A percentile compares a stretch with the other conserved stretches of the same genome.
These are phyloP conservation scores for Novumbra hubbsi DNA, from an alignment of 2,797 vertebrate species.

Conservation along the genomic window DNA sequence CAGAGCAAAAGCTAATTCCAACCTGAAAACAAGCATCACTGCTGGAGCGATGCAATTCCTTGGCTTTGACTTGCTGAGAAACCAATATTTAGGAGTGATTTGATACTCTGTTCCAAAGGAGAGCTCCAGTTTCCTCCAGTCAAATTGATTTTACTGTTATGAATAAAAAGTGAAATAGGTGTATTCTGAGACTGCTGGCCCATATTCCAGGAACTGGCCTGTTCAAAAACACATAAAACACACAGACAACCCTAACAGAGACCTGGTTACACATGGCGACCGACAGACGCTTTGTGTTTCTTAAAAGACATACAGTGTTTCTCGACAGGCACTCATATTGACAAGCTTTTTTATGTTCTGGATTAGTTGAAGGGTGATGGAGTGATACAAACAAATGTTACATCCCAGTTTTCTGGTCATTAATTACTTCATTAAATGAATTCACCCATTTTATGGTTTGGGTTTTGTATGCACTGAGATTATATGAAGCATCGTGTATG, in stretches of 20 bases:
- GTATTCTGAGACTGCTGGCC: neutral
- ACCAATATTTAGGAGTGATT: constrained; percentile 5
- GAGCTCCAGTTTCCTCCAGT: neutral
- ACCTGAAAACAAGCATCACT: neutral
- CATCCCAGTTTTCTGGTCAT: too few relatives aligned
- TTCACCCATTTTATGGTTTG: too few relatives aligned
- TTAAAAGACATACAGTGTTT: too few relatives aligned
- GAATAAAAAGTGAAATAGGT: constrained; percentile 7
- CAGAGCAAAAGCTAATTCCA: neutral
- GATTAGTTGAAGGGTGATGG: too few relatives aligned
- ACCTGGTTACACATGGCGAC: neutral
- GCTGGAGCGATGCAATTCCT: too few relatives aligned
- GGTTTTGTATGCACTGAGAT: too few relatives aligned
- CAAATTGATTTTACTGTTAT: neutral
- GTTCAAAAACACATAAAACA: neutral
- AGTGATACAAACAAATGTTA: too few relatives aligned
- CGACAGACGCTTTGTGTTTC: neutral
- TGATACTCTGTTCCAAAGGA: neutral
- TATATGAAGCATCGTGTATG: too few relatives aligned
- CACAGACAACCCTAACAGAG: constrained; percentile 2
- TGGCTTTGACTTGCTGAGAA: neutral
- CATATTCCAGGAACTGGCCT: neutral
- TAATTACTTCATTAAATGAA: too few relatives aligned
- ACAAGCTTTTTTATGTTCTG: too few relatives aligned
- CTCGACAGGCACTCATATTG: neutral